Evolutionary conservation across 2,113 vertebrate species (phyloP).

Genomic region (Maccullochella peelii): DNA sequence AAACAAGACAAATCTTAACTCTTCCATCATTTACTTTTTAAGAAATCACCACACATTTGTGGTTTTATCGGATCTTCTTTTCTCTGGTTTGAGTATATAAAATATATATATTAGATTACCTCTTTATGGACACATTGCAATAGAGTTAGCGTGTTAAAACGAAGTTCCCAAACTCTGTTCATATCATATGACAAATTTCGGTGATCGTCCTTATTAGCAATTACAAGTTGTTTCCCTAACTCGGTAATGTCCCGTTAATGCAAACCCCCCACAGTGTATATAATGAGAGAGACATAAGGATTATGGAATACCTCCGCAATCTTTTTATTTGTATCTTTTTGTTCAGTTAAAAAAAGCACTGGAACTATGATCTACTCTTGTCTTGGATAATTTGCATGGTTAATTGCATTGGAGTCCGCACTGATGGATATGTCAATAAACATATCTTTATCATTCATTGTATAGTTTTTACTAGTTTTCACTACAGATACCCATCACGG

Average conservation of each 20-base stretch:
- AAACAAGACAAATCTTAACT: constrained; percentile 82
- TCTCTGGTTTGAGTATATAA: constrained; percentile 73
- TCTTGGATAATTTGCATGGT: constrained; percentile 96
- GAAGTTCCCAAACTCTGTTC: constrained; percentile 80
- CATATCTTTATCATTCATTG: constrained; percentile 95
- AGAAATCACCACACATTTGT: constrained; percentile 71
- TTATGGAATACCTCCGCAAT: constrained; percentile 95
- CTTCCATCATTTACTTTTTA: constrained; percentile 79
- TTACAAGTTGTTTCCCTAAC: constrained; percentile 58
- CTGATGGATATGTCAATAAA: constrained; percentile 99
- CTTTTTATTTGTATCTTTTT: constrained; percentile 85
- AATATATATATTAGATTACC: constrained; percentile 78
- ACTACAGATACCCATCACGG: neutral
- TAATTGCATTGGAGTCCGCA: constrained; percentile 96
- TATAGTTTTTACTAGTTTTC: constrained; percentile 36
- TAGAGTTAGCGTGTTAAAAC: constrained; percentile 77
- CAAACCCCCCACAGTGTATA: constrained; percentile 76
- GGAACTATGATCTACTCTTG: constrained; percentile 94
- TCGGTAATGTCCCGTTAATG: constrained; percentile 68
- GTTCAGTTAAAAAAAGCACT: constrained; percentile 97
- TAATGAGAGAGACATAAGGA: constrained; percentile 79
- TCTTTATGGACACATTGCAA: constrained; percentile 86
- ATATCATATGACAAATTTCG: constrained; percentile 71
- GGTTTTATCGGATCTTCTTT: constrained; percentile 83
- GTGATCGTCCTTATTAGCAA: constrained; percentile 61